Conservation (phyloP, 2,113 vertebrate species). For the Podarcis cretensis region DNA sequence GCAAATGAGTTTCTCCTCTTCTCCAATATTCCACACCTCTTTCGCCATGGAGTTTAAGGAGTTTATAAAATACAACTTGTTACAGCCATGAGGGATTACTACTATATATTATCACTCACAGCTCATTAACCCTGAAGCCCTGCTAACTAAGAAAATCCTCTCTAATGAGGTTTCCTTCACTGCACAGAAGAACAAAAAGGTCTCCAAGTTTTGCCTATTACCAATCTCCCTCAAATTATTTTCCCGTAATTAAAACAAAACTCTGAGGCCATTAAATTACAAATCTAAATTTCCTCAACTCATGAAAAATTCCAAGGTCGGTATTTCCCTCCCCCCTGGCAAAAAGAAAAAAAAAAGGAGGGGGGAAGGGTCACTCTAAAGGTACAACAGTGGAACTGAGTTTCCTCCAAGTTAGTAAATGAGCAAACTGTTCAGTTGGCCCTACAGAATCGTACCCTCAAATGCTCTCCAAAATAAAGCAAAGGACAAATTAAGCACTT, state of each 20-base stretch:
- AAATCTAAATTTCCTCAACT: slow-evolving; percentile 62
- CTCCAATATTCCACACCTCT: slow-evolving; percentile 57
- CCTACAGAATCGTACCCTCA: background rate
- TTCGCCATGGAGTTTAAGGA: slow-evolving; percentile 76
- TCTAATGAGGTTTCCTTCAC: slow-evolving; percentile 83
- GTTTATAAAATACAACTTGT: slow-evolving; percentile 81
- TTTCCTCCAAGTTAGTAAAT: background rate
- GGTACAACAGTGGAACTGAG: background rate
- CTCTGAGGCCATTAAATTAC: slow-evolving; percentile 68
- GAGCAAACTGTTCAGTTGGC: background rate
- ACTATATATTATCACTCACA: slow-evolving; percentile 82
- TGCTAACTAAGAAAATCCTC: slow-evolving; percentile 85
- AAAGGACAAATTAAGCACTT: background rate
- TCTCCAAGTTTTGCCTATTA: slow-evolving; percentile 81
- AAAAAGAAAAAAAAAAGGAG: background rate
- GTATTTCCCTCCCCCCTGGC: slow-evolving; percentile 35
- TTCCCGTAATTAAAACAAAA: slow-evolving; percentile 80
- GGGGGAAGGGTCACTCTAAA: background rate
- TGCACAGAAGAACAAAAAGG: slow-evolving; percentile 81
- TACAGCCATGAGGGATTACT: slow-evolving; percentile 79
- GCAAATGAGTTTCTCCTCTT: slow-evolving; percentile 69
- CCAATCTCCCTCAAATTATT: slow-evolving; percentile 77
- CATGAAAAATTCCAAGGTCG: slow-evolving; percentile 47
- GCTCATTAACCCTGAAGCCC: slow-evolving; percentile 81
- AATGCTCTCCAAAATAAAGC: background rate